Evolutionary conservation across 2,113 vertebrate species (phyloP).

Genomic region (Phalacrocorax pelagicus): DNA sequence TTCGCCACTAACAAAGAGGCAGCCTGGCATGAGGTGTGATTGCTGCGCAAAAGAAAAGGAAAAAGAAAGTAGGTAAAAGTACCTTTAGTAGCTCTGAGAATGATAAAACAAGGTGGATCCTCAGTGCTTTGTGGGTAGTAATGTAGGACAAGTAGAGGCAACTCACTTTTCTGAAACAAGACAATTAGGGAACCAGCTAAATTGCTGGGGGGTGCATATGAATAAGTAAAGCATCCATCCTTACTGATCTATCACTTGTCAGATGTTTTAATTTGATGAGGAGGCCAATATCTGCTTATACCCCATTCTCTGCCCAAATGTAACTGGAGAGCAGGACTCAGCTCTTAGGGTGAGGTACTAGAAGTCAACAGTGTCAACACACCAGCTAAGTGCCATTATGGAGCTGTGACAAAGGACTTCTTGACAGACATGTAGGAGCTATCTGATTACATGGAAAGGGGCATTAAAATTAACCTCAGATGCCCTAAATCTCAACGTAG

Average conservation of each 20-base stretch:
- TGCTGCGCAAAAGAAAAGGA: background rate
- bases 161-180: background rate
- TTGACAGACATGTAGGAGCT: background rate
- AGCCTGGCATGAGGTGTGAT: background rate
- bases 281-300: background rate
- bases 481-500: background rate
- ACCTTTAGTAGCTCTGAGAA: background rate
- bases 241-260: constrained; percentile 19
- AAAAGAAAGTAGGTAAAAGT: background rate
- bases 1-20: background rate
- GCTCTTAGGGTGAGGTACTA: background rate
- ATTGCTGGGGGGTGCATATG: constrained; percentile 30
- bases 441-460: background rate
- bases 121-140: background rate
- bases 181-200: background rate
- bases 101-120: background rate
- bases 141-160: background rate
- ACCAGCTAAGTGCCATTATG: background rate
- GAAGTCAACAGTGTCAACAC: background rate
- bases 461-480: background rate
- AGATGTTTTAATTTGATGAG: constrained; percentile 23
- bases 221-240: constrained; percentile 41
- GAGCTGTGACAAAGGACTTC: background rate
- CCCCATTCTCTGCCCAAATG: background rate
- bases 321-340: background rate